Percentiles rank a stretch among this genome's conserved stretches.
Conservation (phyloP, 2,113 vertebrate genomes). For the Rattus rattus region DNA sequence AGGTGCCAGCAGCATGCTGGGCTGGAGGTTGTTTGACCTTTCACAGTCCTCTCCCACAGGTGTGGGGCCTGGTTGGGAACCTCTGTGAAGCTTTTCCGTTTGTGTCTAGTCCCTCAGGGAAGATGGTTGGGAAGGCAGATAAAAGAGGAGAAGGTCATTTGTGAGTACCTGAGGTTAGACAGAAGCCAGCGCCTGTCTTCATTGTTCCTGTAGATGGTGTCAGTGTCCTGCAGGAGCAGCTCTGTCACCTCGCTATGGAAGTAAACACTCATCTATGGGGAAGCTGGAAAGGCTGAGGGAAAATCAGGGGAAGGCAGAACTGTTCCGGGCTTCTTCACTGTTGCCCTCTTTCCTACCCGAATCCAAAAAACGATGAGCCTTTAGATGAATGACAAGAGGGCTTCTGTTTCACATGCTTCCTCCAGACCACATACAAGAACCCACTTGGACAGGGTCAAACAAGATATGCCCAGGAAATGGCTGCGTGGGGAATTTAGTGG, state of each 20-base stretch:
- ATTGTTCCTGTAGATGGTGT: not conserved
- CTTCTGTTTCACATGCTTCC: not conserved
- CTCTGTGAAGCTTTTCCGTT: not conserved
- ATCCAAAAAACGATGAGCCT: not conserved
- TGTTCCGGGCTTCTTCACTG: not conserved
- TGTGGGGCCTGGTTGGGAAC: not conserved
- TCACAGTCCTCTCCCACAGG: not conserved
- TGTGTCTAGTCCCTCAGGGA: not conserved
- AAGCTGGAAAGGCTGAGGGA: not conserved
- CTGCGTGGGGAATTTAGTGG: conserved; percentile 30
- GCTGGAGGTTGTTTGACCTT: not conserved
- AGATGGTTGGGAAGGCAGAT: not conserved
- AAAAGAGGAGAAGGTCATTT: conserved; percentile 11
- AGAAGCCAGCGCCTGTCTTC: not conserved
- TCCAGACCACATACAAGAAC: not conserved
- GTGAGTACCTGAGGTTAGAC: not conserved
- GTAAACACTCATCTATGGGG: not conserved
- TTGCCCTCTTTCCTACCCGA: not conserved
- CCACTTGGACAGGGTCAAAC: not conserved
- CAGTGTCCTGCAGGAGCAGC: not conserved
- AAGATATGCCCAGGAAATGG: not conserved
- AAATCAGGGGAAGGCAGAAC: not conserved
- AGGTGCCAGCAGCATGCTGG: not conserved
- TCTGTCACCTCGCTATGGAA: not conserved
- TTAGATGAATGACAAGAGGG: not conserved